Percentiles rank a stretch among this genome's conserved stretches.
These are phyloP conservation scores for Papilio dardanus DNA, from an alignment of 1,140 invertebrate genomes.

Conservation along the genomic window DNA sequence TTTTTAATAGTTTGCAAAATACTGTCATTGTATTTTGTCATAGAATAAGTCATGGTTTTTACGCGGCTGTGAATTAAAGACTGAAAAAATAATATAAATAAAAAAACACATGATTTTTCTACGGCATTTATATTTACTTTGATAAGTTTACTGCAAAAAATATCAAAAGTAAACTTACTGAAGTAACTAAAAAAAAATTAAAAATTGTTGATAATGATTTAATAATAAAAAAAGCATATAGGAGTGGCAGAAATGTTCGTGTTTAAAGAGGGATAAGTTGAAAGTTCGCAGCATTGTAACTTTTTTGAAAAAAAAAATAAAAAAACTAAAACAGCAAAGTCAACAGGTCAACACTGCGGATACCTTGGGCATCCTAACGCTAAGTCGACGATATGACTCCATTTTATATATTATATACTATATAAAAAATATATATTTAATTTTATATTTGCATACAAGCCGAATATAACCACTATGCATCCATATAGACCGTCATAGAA, in stretches of 20 bases:
- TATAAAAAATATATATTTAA: slow-evolving; percentile 33
- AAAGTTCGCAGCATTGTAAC: slow-evolving; percentile 32
- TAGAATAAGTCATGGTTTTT: slow-evolving; percentile 28
- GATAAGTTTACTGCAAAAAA: slow-evolving; percentile 23
- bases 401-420: slow-evolving; percentile 71
- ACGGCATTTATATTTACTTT: slow-evolving; percentile 20
- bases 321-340: slow-evolving; percentile 61
- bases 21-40: slow-evolving; percentile 31
- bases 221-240: slow-evolving; percentile 31
- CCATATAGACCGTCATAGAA: slow-evolving; percentile 69
- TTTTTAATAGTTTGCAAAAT: slow-evolving; percentile 2
- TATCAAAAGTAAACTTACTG: slow-evolving; percentile 22
- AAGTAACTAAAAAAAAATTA: slow-evolving; percentile 5
- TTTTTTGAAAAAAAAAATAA: slow-evolving; percentile 73
- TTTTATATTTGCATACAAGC: slow-evolving; percentile 76
- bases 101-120: slow-evolving; percentile 27
- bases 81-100: not conserved
- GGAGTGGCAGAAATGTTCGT: slow-evolving; percentile 38
- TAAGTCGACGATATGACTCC: slow-evolving; percentile 74
- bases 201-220: slow-evolving; percentile 15
- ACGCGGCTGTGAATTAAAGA: slow-evolving; percentile 34
- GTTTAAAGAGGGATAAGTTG: slow-evolving; percentile 39
- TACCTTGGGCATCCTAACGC: slow-evolving; percentile 80
- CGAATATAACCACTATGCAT: slow-evolving; percentile 74
- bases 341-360: slow-evolving; percentile 76